Evolutionary conservation across 2,888 invertebrate genomes (phyloP).

Genomic region (Nemotelus pantherinus): DNA sequence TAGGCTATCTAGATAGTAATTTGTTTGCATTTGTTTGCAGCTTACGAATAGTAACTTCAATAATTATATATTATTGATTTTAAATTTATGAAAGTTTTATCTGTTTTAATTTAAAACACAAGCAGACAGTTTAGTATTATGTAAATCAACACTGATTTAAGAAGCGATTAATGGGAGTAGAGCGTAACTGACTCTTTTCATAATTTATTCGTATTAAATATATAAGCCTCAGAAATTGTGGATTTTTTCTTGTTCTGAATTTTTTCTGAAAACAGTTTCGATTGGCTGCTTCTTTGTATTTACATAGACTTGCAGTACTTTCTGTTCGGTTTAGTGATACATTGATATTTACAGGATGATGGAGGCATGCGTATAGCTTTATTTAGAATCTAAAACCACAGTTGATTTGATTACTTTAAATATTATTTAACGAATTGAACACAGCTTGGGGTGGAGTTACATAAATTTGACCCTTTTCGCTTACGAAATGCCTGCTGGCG

Average conservation of each 20-base stretch:
- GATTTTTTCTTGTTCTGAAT: background rate
- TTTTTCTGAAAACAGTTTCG: background rate
- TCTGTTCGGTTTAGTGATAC: no score
- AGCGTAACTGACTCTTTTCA: background rate
- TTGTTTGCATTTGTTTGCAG: no score
- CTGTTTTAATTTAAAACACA: slow-evolving; percentile 16
- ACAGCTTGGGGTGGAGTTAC: slow-evolving; percentile 60
- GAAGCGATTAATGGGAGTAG: background rate
- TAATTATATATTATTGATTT: background rate
- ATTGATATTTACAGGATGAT: no score
- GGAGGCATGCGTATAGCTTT: background rate
- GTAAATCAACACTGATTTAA: background rate
- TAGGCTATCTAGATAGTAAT: no score
- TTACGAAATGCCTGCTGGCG: no score
- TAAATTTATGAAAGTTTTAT: background rate
- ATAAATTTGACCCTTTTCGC: background rate
- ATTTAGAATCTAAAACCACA: slow-evolving; percentile 54
- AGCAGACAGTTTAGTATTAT: background rate
- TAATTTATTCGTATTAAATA: background rate
- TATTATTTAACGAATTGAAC: slow-evolving; percentile 57
- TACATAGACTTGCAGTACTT: background rate
- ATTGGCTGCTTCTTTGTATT: background rate
- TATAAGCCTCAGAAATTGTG: background rate
- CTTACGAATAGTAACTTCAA: background rate
- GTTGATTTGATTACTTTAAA: slow-evolving; percentile 49